A percentile compares a stretch with the other conserved stretches of the same genome.
These are phyloP conservation scores for Mormoops blainvillei DNA, from an alignment of 2,113 vertebrate species.

Conservation along the genomic window DNA sequence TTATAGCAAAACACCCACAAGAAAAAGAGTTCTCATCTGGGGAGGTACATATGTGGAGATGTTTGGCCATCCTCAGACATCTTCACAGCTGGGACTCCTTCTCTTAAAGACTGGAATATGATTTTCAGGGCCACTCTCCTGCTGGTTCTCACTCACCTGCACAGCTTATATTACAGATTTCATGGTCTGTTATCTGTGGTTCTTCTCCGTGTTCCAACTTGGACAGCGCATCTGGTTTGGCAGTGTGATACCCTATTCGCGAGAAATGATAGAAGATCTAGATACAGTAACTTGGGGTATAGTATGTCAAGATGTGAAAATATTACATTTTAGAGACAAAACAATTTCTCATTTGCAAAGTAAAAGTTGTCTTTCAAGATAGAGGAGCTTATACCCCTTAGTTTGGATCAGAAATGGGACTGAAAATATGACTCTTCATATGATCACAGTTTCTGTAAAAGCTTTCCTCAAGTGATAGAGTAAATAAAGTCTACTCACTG, in stretches of 20 bases:
- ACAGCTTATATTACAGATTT: not conserved
- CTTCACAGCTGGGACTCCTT: not conserved
- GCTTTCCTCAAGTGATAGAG: not conserved
- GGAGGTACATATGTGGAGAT: not conserved
- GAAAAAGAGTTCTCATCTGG: not conserved
- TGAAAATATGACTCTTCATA: not conserved
- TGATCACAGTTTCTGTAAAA: not conserved
- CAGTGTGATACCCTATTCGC: not conserved
- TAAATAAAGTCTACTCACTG: not conserved
- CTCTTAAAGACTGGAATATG: not conserved
- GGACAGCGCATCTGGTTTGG: constrained; percentile 81
- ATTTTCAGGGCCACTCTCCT: not conserved
- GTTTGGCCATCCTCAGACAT: not conserved
- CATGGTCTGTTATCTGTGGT: constrained; percentile 24
- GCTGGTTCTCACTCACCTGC: constrained; percentile 10
- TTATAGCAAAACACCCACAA: not conserved
- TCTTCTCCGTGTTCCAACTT: constrained; percentile 81
- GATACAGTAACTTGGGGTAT: not conserved
- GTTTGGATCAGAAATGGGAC: not conserved
- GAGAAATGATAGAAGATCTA: not conserved
- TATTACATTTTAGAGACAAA: not conserved
- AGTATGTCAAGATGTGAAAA: not conserved
- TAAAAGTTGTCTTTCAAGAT: not conserved
- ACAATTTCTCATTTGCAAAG: not conserved
- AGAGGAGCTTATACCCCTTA: not conserved